phyloP scores from a whole-genome alignment of 2,888 invertebrate genomes.

The Eupithecia exiguata region DNA sequence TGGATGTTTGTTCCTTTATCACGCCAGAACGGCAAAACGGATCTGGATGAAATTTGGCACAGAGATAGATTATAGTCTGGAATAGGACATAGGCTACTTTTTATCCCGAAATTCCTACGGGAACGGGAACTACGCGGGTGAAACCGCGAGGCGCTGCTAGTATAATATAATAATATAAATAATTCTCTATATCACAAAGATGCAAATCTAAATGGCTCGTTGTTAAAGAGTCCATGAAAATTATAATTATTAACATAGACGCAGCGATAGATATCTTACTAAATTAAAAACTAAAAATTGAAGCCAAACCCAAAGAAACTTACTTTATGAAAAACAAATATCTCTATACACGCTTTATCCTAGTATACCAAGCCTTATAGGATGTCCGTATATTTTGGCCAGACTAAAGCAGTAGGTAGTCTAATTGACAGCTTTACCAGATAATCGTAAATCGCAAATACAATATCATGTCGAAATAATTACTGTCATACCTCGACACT shows the following conservation, averaged over 20 bases:
- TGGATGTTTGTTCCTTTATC: no score
- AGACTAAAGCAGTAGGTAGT: not conserved
- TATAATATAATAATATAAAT: no score
- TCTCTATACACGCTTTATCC: not conserved
- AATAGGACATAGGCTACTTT: no score
- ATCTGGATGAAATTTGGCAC: no score
- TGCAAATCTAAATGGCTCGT: no score
- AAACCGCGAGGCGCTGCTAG: no score
- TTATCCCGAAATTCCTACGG: no score
- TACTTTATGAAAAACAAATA: not conserved
- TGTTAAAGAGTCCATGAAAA: no score
- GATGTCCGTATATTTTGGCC: not conserved
- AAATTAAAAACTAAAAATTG: not conserved
- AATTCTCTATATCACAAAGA: not conserved
- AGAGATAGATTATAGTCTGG: no score
- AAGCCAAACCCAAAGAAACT: not conserved
- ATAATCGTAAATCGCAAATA: slow-evolving; percentile 54
- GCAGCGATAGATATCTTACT: not conserved
- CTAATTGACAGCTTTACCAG: slow-evolving; percentile 51
- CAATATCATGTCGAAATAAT: slow-evolving; percentile 58
- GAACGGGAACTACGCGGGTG: no score
- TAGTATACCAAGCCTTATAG: not conserved
- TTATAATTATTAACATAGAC: no score
- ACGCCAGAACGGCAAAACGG: no score
- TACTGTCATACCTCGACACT: slow-evolving; percentile 53